A percentile compares a stretch with the other conserved stretches of the same genome.
These are phyloP conservation scores for Orthosia cruda DNA, from an alignment of 2,888 invertebrate species.

Conservation along the genomic window DNA sequence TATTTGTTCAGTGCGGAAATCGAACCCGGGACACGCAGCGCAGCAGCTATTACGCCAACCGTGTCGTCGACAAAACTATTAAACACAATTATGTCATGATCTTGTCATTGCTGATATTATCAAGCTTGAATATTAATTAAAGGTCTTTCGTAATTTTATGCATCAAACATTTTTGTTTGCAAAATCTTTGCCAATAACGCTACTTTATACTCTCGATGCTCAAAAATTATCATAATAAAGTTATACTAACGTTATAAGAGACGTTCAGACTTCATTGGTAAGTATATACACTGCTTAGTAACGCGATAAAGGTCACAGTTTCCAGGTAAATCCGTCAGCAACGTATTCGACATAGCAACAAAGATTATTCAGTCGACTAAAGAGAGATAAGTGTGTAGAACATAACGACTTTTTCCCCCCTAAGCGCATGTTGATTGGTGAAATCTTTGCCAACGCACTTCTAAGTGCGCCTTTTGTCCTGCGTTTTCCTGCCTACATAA, in stretches of 20 bases:
- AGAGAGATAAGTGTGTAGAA: neutral
- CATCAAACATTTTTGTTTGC: conserved; percentile 7
- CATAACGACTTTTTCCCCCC: neutral
- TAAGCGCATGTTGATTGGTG: neutral
- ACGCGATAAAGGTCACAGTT: conserved; percentile 24
- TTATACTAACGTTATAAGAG: neutral
- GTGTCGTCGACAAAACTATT: too few species aligned
- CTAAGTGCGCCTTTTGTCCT: neutral
- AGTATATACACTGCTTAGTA: conserved; percentile 10
- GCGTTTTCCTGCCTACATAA: neutral
- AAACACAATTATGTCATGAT: conserved; percentile 1
- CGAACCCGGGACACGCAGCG: too few species aligned
- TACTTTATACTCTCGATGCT: neutral
- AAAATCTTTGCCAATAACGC: conserved; percentile 11
- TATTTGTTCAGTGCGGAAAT: too few species aligned
- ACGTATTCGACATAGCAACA: neutral
- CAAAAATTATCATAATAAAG: neutral
- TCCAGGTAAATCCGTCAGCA: neutral
- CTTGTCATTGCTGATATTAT: conserved; percentile 21
- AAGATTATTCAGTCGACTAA: neutral
- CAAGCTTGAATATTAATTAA: conserved; percentile 23
- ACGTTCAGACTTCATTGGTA: neutral
- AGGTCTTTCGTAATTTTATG: conserved; percentile 13
- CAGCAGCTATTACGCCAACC: too few species aligned
- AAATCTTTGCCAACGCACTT: neutral